These are phyloP conservation scores for Sebastes hubbsi DNA, from an alignment of 2,797 vertebrate species.

Conservation along the genomic window DNA sequence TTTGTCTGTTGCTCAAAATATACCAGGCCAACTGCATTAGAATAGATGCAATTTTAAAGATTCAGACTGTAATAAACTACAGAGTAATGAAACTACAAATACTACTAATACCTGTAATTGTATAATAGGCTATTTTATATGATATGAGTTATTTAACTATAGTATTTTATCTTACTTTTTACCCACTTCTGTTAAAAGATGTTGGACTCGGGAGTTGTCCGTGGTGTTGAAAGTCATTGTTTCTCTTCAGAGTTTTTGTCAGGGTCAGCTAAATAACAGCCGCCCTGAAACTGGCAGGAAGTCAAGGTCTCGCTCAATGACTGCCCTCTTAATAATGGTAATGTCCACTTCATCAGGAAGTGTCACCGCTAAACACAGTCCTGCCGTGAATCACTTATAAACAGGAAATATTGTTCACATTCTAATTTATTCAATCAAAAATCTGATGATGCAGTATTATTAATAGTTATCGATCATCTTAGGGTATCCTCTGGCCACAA, in stretches of 20 bases:
- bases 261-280: not conserved
- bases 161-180: not conserved
- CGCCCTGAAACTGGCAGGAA: not conserved
- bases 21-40: not conserved
- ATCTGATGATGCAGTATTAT: not conserved
- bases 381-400: not conserved
- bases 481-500: not conserved
- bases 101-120: not conserved
- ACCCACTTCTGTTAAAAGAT: not conserved
- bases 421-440: not conserved
- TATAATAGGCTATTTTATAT: not conserved
- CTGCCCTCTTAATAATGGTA: slow-evolving; percentile 6
- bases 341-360: slow-evolving; percentile 23
- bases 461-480: not conserved
- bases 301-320: slow-evolving; percentile 7
- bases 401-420: not conserved
- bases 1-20: slow-evolving; percentile 19
- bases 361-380: not conserved
- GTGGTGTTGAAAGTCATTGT: slow-evolving; percentile 32
- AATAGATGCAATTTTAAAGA: not conserved
- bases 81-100: not conserved
- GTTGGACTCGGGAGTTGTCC: slow-evolving; percentile 18
- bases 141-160: not conserved
- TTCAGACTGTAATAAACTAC: not conserved
- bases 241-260: not conserved